Evolutionary conservation across 1,140 invertebrate species (phyloP), one percentile per base, ranked within the genome.

Genomic region (Cotesia chilonis): DNA sequence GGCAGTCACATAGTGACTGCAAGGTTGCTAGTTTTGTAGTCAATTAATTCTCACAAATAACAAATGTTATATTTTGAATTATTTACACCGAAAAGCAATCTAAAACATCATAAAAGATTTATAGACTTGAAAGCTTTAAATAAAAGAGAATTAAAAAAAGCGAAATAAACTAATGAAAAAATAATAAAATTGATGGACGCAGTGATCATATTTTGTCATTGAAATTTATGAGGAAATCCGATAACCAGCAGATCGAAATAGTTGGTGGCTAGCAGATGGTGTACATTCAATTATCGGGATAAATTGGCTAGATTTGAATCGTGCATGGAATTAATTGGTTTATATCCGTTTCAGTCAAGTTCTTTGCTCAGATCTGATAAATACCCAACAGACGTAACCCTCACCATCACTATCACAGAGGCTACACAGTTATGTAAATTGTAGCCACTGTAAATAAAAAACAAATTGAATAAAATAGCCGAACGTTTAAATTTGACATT

Each of bases 271-370:
- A 68, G 37, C 67, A 17, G 55, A 59, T 54, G 14, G 67, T 68
- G 17, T 68, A 57, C 54, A 68, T 68, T 68, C 55, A 68, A 68
- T 68, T 68, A 68, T 68, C 67, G 54, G 67, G 52, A 68, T 68
- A 68, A 68, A 68, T 68, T 68, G 60, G 35, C 67, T 28, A 35
- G 54, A 68, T 59, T 55, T 54, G 55, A 68, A 68, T 68, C 67
- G 67, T 38, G 67, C n/a, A 54, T 55, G 14, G 67, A 68, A 59
- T 68, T 68, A 68, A 68, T 68, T 68, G 67, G 67, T 36, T 36
- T 57, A 54, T 54, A 54, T 68, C 67, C 67, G 67, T 47, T 47
- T 47, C 41, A 47, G 41, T 47, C 41, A 52, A 52, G 38, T 52
- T 52, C 65, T 67, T 51, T 52, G 20, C 51, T 28, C 55, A 57